These are phyloP conservation scores for Neotragus pygmaeus DNA, from an alignment of 2,113 vertebrate species.

Conservation along the genomic window DNA sequence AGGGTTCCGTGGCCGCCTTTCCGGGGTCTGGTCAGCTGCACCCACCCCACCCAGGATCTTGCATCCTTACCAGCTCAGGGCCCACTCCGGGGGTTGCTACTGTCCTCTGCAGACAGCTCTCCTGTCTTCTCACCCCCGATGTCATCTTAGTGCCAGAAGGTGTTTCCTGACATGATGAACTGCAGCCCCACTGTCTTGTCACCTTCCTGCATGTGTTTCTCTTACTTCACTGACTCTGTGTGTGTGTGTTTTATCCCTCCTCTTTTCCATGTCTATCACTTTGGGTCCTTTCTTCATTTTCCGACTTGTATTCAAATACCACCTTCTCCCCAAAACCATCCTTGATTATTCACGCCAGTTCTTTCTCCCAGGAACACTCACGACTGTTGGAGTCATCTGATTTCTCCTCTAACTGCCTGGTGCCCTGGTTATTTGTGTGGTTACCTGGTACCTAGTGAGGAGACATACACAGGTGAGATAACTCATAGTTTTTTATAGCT, in stretches of 20 bases:
- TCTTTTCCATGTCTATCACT: background rate
- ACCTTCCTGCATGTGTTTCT: background rate
- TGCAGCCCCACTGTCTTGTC: background rate
- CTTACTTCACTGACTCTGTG: background rate
- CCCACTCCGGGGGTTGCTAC: background rate
- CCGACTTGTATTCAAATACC: background rate
- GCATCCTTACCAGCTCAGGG: accelerated
- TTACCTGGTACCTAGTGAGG: background rate
- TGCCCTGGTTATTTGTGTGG: background rate
- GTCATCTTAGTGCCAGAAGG: background rate
- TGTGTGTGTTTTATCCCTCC: background rate
- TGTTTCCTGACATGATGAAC: background rate
- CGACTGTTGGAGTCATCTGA: background rate
- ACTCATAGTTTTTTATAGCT: background rate
- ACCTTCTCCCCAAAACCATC: background rate
- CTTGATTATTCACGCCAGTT: background rate
- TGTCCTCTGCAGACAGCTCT: background rate
- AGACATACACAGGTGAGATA: background rate
- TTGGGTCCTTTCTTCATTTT: background rate
- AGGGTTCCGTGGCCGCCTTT: background rate
- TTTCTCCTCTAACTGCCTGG: background rate
- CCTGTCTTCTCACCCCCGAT: background rate
- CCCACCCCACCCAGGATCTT: background rate
- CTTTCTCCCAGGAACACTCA: background rate
- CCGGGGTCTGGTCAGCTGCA: background rate